Evolutionary conservation across 2,888 invertebrate species (phyloP).

Genomic region (Resseliella maxima): DNA sequence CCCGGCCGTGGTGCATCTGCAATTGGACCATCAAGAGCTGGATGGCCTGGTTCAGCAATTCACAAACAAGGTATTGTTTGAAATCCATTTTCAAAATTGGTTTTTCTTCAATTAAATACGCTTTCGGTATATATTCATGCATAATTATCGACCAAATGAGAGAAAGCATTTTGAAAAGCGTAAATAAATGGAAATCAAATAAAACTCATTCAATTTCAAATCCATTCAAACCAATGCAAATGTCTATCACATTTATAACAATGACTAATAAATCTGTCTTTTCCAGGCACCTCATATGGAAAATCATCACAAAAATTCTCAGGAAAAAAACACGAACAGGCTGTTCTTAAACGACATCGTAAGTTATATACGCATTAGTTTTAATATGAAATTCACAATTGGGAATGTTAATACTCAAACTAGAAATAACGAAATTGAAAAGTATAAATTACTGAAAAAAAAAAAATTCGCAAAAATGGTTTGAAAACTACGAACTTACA

Average conservation of each 20-base stretch:
- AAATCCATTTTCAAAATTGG: not conserved
- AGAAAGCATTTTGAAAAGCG: too few relatives aligned
- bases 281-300: not conserved
- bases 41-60: conserved; percentile 60
- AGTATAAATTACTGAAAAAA: not conserved
- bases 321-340: conserved; percentile 60
- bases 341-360: conserved; percentile 61
- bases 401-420: too few relatives aligned
- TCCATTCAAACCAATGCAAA: too few relatives aligned
- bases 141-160: too few relatives aligned
- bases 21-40: conserved; percentile 62
- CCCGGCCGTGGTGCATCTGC: conserved; percentile 64
- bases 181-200: too few relatives aligned
- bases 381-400: not conserved
- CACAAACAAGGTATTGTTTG: conserved; percentile 59
- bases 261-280: too few relatives aligned
- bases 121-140: too few relatives aligned
- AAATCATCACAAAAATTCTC: conserved; percentile 56
- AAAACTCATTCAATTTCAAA: too few relatives aligned
- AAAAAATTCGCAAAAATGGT: too few relatives aligned
- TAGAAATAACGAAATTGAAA: conserved; percentile 21
- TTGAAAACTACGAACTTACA: too few relatives aligned
- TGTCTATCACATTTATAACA: too few relatives aligned
- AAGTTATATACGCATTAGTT: conserved; percentile 56
- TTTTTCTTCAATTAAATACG: too few relatives aligned